Evolutionary conservation across 2,113 vertebrate species (phyloP).

Genomic region (Catagonus wagneri): DNA sequence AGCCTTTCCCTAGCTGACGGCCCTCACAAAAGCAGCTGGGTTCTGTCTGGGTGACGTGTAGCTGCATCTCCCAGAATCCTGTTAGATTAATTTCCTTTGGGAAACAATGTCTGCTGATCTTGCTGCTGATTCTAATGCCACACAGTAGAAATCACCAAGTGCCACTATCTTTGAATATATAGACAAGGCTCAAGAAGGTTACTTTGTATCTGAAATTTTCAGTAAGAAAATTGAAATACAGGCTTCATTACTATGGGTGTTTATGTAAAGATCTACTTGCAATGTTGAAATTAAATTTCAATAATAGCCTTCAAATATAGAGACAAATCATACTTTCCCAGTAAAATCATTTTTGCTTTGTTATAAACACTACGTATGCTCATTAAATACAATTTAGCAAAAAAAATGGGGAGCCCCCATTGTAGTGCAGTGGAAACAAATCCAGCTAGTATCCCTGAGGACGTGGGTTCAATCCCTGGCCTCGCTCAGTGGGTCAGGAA

Average conservation of each 20-base stretch:
- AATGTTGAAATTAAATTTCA: slow-evolving; percentile 38
- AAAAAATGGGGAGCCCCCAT: too few relatives aligned
- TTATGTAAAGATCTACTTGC: slow-evolving; percentile 66
- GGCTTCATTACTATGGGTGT: slow-evolving; percentile 36
- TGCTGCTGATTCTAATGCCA: background rate
- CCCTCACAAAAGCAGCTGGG: background rate
- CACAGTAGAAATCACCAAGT: background rate
- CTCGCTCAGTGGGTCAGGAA: too few relatives aligned
- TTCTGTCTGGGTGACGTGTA: background rate
- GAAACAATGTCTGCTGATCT: slow-evolving; percentile 54
- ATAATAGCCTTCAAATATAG: slow-evolving; percentile 35
- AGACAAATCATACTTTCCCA: background rate
- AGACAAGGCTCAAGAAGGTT: slow-evolving; percentile 58
- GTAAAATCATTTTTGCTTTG: slow-evolving; percentile 47
- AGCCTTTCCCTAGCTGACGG: background rate
- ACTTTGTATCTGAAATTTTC: slow-evolving; percentile 39
- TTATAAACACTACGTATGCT: slow-evolving; percentile 22
- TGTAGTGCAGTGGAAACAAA: too few relatives aligned
- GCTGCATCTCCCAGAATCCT: background rate
- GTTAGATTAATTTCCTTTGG: slow-evolving; percentile 62
- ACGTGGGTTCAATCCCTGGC: too few relatives aligned
- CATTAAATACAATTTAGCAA: slow-evolving; percentile 58
- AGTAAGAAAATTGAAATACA: slow-evolving; percentile 65
- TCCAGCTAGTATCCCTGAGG: too few relatives aligned
- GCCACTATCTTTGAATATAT: slow-evolving; percentile 32